These are phyloP conservation scores for Actinostola sp. DNA, from an alignment of 92 coral and sea anemone species.

Conservation along the genomic window DNA sequence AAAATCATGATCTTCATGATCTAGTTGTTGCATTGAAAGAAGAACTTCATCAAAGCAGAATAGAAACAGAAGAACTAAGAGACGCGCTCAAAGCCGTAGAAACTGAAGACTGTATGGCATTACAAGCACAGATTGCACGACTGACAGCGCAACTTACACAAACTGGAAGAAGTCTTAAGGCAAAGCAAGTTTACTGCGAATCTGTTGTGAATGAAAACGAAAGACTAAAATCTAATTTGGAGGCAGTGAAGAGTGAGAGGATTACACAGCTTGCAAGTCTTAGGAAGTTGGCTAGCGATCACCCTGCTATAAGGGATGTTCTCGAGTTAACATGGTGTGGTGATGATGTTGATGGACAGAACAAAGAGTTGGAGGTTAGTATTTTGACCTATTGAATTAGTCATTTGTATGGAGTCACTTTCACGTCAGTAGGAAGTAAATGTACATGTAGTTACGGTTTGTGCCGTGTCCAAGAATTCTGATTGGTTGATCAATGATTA, in stretches of 20 bases:
- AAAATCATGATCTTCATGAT: constrained; percentile 88
- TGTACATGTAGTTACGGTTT: no score
- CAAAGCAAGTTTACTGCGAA: constrained; percentile 88
- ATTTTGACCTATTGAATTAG: no score
- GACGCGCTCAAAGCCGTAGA: constrained; percentile 54
- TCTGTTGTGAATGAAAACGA: constrained; percentile 74
- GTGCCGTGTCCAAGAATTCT: no score
- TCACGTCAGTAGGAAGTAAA: no score
- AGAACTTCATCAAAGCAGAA: constrained; percentile 51
- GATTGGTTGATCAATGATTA: no score
- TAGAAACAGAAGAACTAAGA: constrained; percentile 63
- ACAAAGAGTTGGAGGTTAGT: constrained; percentile 19
- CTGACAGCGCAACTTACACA: constrained; percentile 53
- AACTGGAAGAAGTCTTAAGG: constrained; percentile 68
- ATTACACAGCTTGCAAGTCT: constrained; percentile 54
- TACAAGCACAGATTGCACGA: constrained; percentile 63
- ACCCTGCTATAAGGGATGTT: constrained; percentile 63
- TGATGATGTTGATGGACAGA: constrained; percentile 54
- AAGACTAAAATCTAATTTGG: constrained; percentile 52
- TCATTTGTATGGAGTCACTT: no score
- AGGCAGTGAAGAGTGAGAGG: constrained; percentile 59
- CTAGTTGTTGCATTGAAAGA: constrained; percentile 68
- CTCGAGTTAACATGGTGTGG: constrained; percentile 48
- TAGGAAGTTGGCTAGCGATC: constrained; percentile 45
- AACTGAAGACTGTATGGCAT: constrained; percentile 41